These are phyloP conservation scores for Rhorus exstirpatorius DNA, from an alignment of 2,888 invertebrate genomes.

Conservation along the genomic window DNA sequence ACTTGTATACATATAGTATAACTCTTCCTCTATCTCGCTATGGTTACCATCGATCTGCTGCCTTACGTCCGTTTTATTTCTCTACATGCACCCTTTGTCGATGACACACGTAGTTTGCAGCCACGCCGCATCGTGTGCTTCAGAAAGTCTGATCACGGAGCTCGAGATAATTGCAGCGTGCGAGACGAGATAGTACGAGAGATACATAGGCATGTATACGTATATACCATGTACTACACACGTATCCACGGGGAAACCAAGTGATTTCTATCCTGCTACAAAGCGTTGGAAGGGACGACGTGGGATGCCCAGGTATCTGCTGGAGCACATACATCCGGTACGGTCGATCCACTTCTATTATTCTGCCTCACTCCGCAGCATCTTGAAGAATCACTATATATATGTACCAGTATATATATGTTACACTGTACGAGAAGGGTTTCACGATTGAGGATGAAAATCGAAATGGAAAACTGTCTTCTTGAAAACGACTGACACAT, in stretches of 20 bases:
- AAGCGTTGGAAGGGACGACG: constrained; percentile 36
- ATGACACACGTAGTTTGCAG: constrained; percentile 67
- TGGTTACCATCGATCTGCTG: constrained; percentile 5
- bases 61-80: constrained; percentile 29
- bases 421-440: constrained; percentile 2
- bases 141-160: constrained; percentile 72
- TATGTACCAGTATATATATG: not conserved
- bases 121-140: constrained; percentile 58
- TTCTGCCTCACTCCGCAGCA: constrained; percentile 20
- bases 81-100: constrained; percentile 35
- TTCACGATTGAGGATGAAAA: not conserved
- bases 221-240: constrained; percentile 36
- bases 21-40: not conserved
- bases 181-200: constrained; percentile 50
- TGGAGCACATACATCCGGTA: constrained; percentile 54
- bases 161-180: constrained; percentile 72
- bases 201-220: not conserved
- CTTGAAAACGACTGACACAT: constrained; percentile 7
- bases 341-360: constrained; percentile 48
- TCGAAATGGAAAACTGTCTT: constrained; percentile 40
- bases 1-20: constrained; percentile 14
- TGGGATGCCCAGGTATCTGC: constrained; percentile 26
- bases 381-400: not conserved
- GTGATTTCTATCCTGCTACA: constrained; percentile 64
- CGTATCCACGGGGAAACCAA: constrained; percentile 48